Evolutionary conservation across 2,888 invertebrate genomes (phyloP), one percentile per base, ranked within the genome.

Genomic region (Drosophila nr. perissopoda): DNA sequence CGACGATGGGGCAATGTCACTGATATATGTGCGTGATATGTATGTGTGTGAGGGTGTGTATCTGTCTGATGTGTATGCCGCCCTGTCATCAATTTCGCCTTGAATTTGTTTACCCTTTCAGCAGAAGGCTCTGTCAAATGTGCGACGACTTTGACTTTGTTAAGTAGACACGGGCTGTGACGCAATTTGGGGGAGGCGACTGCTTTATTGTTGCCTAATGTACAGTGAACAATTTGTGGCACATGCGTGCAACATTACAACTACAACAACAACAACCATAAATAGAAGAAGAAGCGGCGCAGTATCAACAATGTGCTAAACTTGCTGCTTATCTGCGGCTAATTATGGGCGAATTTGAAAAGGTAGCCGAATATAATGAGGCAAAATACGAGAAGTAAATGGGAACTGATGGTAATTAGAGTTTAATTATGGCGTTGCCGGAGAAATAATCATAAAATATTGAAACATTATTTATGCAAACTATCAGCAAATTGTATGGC

Each of bases 41-140:
- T 42, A 46, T 58, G 46, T 36, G 31, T 31, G 31, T 0, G 8
- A 2, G 8, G 0, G 8, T 31, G 31, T 31, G 10, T 31, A 21
- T 21, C 21, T 21, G 33, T 56, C 66, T 67, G 54, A 29, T 62
- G 49, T 63, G 48, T 57, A 38, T 74, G 38, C 27, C 46, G 74
- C 72, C 59, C 79, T 84, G 88, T 85, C 87, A 85, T 85, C 88
- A 85, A 85, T 87, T 85, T 85, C 64, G 85, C 82, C 84, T 88
- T 82, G 88, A 85, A 85, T 84, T 87, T 85, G 84, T 87, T 85
- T 84, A 87, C 88, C 85, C 88, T 82, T 75, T 84, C 70, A 84
- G 72, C 84, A 69, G 70, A 40, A 70, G 69, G 59, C 29, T 56
- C 65, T 76, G 76, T 85, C 89, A 82, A 46, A 46, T 68, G 72